Evolutionary conservation across 2,113 vertebrate genomes (phyloP).

Genomic region (Chlorodrepanis virens): DNA sequence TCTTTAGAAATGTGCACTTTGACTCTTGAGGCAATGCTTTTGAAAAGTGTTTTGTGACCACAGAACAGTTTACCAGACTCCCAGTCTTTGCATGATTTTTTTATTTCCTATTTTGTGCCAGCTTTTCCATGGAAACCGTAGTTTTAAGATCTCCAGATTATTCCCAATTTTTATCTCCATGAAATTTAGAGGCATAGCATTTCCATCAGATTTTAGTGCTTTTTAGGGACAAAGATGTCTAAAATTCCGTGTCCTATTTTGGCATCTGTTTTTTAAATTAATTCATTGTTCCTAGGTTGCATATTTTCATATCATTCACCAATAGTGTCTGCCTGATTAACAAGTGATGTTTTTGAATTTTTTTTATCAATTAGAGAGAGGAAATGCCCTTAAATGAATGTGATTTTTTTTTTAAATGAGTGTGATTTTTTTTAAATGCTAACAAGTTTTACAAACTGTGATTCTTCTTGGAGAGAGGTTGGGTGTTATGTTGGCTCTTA

Average conservation of each 20-base stretch:
- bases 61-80: neutral
- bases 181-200: neutral
- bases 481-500: neutral
- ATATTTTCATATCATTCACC: neutral
- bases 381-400: neutral
- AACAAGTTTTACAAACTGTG: neutral
- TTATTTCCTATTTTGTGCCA: neutral
- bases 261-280: neutral
- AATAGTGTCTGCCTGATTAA: neutral
- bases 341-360: neutral
- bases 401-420: neutral
- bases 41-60: neutral
- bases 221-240: neutral
- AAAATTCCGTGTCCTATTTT: neutral
- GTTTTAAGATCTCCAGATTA: neutral
- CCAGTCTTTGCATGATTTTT: neutral
- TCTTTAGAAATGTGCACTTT: neutral
- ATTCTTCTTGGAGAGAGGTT: neutral
- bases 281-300: neutral
- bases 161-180: neutral
- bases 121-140: neutral
- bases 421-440: neutral
- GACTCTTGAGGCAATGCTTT: neutral
- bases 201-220: neutral
- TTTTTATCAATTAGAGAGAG: neutral